These are phyloP conservation scores for Tilapia sparmanii DNA, from an alignment of 2,113 vertebrate genomes.

Conservation along the genomic window DNA sequence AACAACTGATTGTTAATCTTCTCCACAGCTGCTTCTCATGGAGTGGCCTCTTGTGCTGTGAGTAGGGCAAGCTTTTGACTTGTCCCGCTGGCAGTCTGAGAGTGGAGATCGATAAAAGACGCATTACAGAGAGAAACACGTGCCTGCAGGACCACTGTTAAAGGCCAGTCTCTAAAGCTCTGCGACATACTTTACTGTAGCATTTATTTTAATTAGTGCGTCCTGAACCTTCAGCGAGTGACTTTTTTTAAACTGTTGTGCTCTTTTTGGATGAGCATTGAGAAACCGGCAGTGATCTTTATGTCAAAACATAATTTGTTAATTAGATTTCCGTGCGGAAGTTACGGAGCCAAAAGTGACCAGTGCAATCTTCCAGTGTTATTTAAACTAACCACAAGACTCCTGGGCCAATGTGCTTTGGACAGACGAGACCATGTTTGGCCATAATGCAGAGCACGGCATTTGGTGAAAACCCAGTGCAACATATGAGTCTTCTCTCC, in stretches of 20 bases:
- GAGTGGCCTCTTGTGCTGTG: background rate
- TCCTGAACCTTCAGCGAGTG: background rate
- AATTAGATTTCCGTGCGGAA: background rate
- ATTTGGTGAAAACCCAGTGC: background rate
- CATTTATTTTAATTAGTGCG: background rate
- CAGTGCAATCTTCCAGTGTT: background rate
- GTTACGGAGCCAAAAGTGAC: background rate
- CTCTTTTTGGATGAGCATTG: background rate
- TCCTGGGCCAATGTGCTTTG: background rate
- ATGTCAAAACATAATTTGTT: background rate
- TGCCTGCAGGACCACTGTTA: background rate
- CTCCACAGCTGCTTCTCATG: background rate
- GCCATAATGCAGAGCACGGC: background rate
- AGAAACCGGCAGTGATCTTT: background rate
- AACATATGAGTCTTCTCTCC: background rate
- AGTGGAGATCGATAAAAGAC: constrained; percentile 20
- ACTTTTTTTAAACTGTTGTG: background rate
- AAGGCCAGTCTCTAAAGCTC: background rate
- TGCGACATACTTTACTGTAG: background rate
- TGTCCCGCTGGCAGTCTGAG: background rate
- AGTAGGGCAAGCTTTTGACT: background rate
- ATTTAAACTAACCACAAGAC: background rate
- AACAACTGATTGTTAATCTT: constrained; percentile 9
- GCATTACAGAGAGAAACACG: constrained; percentile 22
- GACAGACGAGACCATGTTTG: background rate